Percentiles rank a stretch among this genome's conserved stretches.
Evolutionary conservation across 2,113 vertebrate species (phyloP).

Genomic region (Brachyistius frenatus): DNA sequence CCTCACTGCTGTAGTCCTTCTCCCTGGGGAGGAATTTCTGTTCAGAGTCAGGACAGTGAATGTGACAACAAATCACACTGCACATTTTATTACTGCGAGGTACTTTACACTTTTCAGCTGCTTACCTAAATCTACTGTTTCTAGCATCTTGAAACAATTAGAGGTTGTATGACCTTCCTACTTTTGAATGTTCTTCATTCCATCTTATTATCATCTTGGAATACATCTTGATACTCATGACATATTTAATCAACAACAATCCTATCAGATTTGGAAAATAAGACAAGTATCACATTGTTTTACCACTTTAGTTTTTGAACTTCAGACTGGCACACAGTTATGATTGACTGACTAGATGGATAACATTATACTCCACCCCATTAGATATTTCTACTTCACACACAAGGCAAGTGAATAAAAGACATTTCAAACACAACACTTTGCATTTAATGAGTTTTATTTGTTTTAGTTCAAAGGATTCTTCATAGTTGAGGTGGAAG

Average conservation of each 20-base stretch:
- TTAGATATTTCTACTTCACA: neutral
- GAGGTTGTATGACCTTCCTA: neutral
- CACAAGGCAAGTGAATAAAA: neutral
- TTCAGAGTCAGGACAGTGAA: conserved; percentile 26
- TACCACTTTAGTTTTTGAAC: conserved; percentile 1
- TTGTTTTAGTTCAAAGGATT: neutral
- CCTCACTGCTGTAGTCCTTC: neutral
- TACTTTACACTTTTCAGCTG: conserved; percentile 5
- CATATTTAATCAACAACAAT: neutral
- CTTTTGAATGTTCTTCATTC: neutral
- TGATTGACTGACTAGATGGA: neutral
- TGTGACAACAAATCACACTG: neutral
- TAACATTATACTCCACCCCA: neutral
- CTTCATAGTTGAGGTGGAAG: neutral
- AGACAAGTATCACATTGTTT: neutral
- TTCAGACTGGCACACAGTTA: neutral
- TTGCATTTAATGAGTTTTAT: neutral
- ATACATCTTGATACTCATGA: neutral
- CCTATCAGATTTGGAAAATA: neutral
- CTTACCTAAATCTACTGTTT: neutral
- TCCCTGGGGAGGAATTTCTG: conserved; percentile 7
- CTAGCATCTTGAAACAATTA: neutral
- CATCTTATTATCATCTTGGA: conserved; percentile 1
- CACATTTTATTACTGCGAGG: neutral
- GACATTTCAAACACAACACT: neutral